Percentiles rank a stretch among this genome's conserved stretches.
phyloP scores from a whole-genome alignment of 2,888 invertebrate genomes.

The Lepidochitona cinerea region DNA sequence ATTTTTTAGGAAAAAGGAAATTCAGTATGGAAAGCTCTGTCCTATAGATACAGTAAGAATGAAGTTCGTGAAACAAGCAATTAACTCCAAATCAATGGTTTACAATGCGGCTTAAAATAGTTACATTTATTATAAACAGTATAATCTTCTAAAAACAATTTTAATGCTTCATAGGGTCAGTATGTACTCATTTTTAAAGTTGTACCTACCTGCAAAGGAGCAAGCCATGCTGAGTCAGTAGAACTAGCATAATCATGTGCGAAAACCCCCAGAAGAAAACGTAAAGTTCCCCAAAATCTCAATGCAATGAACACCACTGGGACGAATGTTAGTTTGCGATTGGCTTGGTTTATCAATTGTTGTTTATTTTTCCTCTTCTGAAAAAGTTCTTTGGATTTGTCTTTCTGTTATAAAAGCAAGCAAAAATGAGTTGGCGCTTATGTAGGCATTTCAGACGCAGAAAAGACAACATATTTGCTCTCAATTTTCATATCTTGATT shows the following conservation, averaged over 20 bases:
- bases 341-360: constrained; percentile 25
- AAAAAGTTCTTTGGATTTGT: not conserved
- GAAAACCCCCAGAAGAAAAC: constrained; percentile 54
- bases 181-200: no score
- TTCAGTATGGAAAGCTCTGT: no score
- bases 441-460: no score
- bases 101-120: no score
- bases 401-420: not conserved
- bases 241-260: constrained; percentile 44
- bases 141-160: no score
- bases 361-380: not conserved
- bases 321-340: constrained; percentile 57
- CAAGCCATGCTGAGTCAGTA: constrained; percentile 49
- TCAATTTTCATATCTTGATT: no score
- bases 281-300: constrained; percentile 58
- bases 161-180: no score
- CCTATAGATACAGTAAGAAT: no score
- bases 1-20: not conserved
- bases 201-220: constrained; percentile 47
- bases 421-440: not conserved
- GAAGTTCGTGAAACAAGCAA: no score
- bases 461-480: no score
- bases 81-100: no score
- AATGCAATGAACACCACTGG: constrained; percentile 57
- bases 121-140: no score